Evolutionary conservation across 2,888 invertebrate genomes (phyloP), one percentile per base, ranked within the genome.

Genomic region (Macrophya annulata): DNA sequence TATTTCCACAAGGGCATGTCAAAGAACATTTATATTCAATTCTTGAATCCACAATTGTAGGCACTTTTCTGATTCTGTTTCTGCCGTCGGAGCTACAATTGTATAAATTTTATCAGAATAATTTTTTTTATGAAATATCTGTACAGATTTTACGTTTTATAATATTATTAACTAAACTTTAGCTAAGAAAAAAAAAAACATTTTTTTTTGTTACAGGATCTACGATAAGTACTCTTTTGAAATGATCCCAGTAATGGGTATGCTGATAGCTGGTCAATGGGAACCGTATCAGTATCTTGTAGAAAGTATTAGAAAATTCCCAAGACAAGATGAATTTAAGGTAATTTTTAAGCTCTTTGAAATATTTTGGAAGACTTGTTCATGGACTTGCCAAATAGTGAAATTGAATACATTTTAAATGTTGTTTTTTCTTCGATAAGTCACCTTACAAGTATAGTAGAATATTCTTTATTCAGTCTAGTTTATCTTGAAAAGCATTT

Each of bases 141-240:
- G 17, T 4, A 68, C 17, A 37, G 37, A 62, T 10, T 25, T 4
- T 31, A 25, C 37, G 12, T 68, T 37, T 3, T 1, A 25, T 68
- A 31, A 68, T 31, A 31, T 31, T 31, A 31, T 2, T 68, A 17
- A 72, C 8, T 17, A 45, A 72, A 45, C 4, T 68, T 43, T 72
- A 43, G 25, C 40, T 25, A 81, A 65, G 40, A 72, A n/a, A 51
- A 9, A 43, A 81, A 65, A 31, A 72, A n/a, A 51, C 17, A 43
- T 59, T 86, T 71, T 84, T 43, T 37, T 74, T 51, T 86, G 87
- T 93, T 93, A 48, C 93, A 98, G 98, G 95, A 88, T 96, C 0
- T 99, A 99, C 93, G 99, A 99, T 94, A 96, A 97, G 91, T 99
- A 99, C 94, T 99, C 99, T 45, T 99, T 99, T 94, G 97, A 99